Evolutionary conservation across 2,888 invertebrate genomes (phyloP).

Genomic region (Thereva nobilitata): DNA sequence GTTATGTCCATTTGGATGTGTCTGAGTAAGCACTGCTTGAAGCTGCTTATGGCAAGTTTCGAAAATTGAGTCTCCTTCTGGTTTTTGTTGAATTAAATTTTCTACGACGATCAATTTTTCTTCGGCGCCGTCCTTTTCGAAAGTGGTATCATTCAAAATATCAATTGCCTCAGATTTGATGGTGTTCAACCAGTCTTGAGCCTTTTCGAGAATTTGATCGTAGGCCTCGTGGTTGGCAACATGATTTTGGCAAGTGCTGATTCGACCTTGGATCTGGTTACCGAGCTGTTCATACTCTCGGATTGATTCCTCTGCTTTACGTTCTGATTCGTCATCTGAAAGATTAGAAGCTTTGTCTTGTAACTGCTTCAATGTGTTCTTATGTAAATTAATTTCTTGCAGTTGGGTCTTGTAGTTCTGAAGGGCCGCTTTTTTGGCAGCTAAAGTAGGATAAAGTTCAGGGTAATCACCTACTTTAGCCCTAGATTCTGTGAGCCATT

Average conservation of each 20-base stretch:
- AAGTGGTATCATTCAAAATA: conserved; percentile 76
- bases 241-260: conserved; percentile 69
- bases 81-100: conserved; percentile 72
- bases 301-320: conserved; percentile 73
- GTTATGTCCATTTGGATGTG: conserved; percentile 76
- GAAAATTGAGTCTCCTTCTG: conserved; percentile 74
- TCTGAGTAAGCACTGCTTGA: conserved; percentile 73
- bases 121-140: conserved; percentile 79
- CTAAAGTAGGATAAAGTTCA: conserved; percentile 76
- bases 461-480: conserved; percentile 72
- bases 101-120: conserved; percentile 74
- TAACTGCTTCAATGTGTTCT: conserved; percentile 80
- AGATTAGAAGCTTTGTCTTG: conserved; percentile 79
- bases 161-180: conserved; percentile 78
- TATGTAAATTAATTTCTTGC: conserved; percentile 86
- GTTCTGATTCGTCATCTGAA: conserved; percentile 78
- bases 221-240: conserved; percentile 83
- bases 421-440: conserved; percentile 85
- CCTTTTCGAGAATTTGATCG: conserved; percentile 78
- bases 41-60: conserved; percentile 71
- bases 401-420: conserved; percentile 78
- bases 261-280: conserved; percentile 69
- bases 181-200: conserved; percentile 79
- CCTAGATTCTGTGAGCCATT: conserved; percentile 83
- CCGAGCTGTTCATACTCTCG: conserved; percentile 72